Conservation (phyloP, 2,113 vertebrate genomes). For the Macrotis lagotis region DNA sequence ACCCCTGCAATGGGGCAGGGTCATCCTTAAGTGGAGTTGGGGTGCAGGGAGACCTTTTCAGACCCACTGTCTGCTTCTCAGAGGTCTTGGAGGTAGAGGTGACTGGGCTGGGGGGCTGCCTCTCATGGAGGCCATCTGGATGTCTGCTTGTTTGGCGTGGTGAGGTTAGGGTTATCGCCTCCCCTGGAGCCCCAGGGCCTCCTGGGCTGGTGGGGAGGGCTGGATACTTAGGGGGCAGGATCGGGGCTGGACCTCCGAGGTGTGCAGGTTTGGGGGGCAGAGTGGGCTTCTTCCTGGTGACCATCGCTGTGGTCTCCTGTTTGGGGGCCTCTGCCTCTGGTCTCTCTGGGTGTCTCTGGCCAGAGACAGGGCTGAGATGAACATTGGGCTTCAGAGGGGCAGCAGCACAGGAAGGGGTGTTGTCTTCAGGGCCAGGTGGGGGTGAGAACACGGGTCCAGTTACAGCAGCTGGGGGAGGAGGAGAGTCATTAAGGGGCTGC, state of each 20-base stretch:
- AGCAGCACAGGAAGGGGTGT: conserved; percentile 78
- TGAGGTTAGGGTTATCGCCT: conserved; percentile 47
- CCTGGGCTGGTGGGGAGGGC: background rate
- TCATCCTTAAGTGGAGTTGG: background rate
- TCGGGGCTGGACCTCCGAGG: conserved; percentile 59
- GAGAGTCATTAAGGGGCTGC: conserved; percentile 82
- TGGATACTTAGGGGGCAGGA: conserved; percentile 26
- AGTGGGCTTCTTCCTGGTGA: conserved; percentile 76
- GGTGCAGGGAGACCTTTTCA: background rate
- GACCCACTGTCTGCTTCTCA: conserved; percentile 20
- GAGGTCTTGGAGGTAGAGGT: background rate
- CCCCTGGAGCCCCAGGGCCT: background rate
- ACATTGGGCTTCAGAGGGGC: conserved; percentile 60
- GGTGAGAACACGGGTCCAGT: conserved; percentile 76
- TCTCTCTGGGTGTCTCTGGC: conserved; percentile 78
- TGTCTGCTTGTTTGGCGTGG: background rate
- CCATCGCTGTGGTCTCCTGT: conserved; percentile 72
- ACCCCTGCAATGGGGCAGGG: background rate
- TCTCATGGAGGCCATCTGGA: background rate
- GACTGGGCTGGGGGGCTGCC: conserved; percentile 6
- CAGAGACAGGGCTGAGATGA: conserved; percentile 57
- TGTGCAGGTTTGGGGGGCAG: conserved; percentile 83
- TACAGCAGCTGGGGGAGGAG: conserved; percentile 86
- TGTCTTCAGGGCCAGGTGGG: conserved; percentile 68
- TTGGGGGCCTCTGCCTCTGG: conserved; percentile 81